Evolutionary conservation across 2,113 vertebrate species (phyloP).

Genomic region (Orcinus orca): DNA sequence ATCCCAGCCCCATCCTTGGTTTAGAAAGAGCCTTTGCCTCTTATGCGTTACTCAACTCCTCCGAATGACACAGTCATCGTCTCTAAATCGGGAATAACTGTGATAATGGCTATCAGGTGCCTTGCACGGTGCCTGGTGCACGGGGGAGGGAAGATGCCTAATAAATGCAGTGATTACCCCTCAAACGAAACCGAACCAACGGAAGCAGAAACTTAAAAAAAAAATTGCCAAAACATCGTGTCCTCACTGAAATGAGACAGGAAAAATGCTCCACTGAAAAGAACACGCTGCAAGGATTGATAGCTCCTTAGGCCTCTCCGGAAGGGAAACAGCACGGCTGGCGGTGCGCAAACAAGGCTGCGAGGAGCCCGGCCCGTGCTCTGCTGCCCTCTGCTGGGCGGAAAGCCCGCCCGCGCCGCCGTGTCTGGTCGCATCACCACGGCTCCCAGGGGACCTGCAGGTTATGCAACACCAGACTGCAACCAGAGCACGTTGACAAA

Average conservation of each 20-base stretch:
- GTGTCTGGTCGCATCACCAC: neutral
- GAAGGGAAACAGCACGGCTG: neutral
- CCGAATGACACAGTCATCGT: neutral
- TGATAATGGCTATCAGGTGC: too few species aligned
- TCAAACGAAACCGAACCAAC: neutral
- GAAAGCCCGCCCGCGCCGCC: neutral
- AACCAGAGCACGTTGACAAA: neutral
- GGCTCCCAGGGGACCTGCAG: neutral
- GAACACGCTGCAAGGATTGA: neutral
- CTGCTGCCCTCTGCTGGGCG: slow-evolving; percentile 72
- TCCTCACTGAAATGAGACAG: neutral
- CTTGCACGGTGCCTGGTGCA: neutral
- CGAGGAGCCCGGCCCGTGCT: neutral
- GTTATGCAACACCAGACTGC: slow-evolving; percentile 49
- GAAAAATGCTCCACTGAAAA: neutral
- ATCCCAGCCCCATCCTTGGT: neutral
- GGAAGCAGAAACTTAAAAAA: neutral
- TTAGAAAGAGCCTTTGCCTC: neutral
- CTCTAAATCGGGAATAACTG: neutral
- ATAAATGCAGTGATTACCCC: neutral
- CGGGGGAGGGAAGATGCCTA: too few species aligned
- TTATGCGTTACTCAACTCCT: neutral
- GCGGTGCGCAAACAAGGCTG: fast-evolving
- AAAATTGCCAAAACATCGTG: neutral
- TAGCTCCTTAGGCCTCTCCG: neutral